Base-by-base conservation (phyloP, 2,113 vertebrate genomes). In the Platysteira castanea region DNA sequence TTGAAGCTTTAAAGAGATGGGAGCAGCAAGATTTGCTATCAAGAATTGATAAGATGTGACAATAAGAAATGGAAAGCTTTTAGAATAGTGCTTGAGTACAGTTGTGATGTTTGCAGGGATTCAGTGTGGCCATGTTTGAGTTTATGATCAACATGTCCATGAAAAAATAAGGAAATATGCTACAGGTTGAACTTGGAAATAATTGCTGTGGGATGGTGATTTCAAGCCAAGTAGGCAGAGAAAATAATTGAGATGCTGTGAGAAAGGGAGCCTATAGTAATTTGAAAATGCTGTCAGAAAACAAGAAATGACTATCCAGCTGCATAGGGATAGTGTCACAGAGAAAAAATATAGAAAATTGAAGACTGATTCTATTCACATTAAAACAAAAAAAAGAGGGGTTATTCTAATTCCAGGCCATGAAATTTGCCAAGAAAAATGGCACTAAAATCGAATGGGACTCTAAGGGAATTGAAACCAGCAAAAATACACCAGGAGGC, bases 11-110 rank as follows among this genome's bases (percentile, higher is more conserved):
- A 57, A 50, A 33, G 47, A 80, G 10, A 19, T 27, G 26, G 33
- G 83, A 80, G 31, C 27, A 59, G 22, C 19, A 81, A 52, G 89
- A 54, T 52, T 69, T 74, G 21, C 12, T 89, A 47, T 74, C 17
- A 67, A 50, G 33, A 80, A 33, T 71, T 0, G 0, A 0, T 70
- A 49, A 84, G 37, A 42, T 77, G 33, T 52, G 56, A 44, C 41
- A 67, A 4, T 67, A 77, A 67, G 27, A 89, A 78, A 52, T 42
- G 1, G 33, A 70, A 59, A 63, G 15, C 26, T 73, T 92, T 33
- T 39, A 35, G 49, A 82, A 30, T 44, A 71, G 47, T 59, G 18
- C 20, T 71, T 84, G 33, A 75, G 15, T 74, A 46, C 24, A 35
- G 26, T 42, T 47, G 37, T 67, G 42, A 26, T 57, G 26, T 89